Evolutionary conservation across 2,113 vertebrate species (phyloP), one percentile per base, ranked within the genome.

Genomic region (Ascaphus truei): DNA sequence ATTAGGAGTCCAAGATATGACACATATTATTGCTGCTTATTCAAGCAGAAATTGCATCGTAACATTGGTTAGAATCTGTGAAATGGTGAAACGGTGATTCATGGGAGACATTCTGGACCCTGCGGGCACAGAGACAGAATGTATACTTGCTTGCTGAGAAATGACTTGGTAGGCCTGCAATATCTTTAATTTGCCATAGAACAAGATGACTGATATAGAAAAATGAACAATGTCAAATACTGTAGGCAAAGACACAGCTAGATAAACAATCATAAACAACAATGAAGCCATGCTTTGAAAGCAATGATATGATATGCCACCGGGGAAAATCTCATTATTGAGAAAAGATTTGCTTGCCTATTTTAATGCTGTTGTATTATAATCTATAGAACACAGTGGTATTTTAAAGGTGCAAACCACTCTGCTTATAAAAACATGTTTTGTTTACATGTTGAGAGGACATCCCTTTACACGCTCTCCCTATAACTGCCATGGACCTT

Each of bases 191-290:
- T 77, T 59, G 6, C 36, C 0, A 0, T 45, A 27, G 7, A 4
- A 25, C 67, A 53, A 63, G 22, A 43, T 23, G 1, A 64, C 26
- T 68, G 25, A 27, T 72, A 3, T 18, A 22, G 72, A 45, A 73
- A 48, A 62, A 5, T 20, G 57, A 1, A 1, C 33, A 78, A 50
- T 67, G 69, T 73, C 45, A 76, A 72, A 56, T 39, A 60, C 66
- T 60, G 15, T 12, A 50, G 29, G 16, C 29, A 47, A 22, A 34
- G 67, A 30, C n/a, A 1, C 12, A 53, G 41, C 23, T 22, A 74
- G 23, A 57, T 61, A 59, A 76, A 61, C 1, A 68, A 12, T 31
- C 61, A 0, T 8, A 66, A 65, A 71, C 9, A 4, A 61, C 3
- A 36, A 1, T 26, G 57, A 59, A 2, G 1, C 23, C 13, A 23